These are phyloP conservation scores for Amphibalanus amphitrite DNA, from an alignment of 1,140 invertebrate species.

Conservation along the genomic window DNA sequence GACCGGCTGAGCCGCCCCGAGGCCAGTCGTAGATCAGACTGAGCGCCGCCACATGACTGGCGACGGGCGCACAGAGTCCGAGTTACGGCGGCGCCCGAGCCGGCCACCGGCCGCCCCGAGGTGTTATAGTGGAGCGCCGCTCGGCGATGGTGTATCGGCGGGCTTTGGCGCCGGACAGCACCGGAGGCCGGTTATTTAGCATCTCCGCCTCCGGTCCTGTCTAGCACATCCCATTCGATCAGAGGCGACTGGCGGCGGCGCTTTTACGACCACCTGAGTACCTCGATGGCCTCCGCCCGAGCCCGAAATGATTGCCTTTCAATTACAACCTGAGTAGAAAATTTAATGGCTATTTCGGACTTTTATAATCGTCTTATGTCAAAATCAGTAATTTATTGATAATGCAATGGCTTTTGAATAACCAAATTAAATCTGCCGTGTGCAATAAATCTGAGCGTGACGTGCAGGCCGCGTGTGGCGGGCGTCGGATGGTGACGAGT, in stretches of 20 bases:
- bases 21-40: neutral
- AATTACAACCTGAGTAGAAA: slow-evolving; percentile 2
- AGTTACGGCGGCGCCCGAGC: too few relatives aligned
- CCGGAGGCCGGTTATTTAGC: too few relatives aligned
- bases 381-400: slow-evolving; percentile 1
- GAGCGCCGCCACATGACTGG: too few relatives aligned
- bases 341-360: neutral
- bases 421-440: neutral
- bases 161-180: too few relatives aligned
- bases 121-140: too few relatives aligned
- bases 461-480: neutral
- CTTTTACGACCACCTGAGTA: neutral
- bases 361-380: slow-evolving; percentile 1
- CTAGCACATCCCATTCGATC: too few relatives aligned
- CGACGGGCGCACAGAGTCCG: too few relatives aligned
- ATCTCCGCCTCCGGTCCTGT: too few relatives aligned
- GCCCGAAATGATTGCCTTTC: neutral
- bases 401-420: slow-evolving; percentile 1
- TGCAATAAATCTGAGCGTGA: neutral
- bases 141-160: too few relatives aligned
- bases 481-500: neutral
- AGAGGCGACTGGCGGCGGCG: too few relatives aligned
- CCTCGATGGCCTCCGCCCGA: neutral
- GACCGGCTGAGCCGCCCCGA: neutral
- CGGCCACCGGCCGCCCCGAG: too few relatives aligned